Evolutionary conservation across 2,888 invertebrate genomes (phyloP).

Genomic region (Antitype chi): DNA sequence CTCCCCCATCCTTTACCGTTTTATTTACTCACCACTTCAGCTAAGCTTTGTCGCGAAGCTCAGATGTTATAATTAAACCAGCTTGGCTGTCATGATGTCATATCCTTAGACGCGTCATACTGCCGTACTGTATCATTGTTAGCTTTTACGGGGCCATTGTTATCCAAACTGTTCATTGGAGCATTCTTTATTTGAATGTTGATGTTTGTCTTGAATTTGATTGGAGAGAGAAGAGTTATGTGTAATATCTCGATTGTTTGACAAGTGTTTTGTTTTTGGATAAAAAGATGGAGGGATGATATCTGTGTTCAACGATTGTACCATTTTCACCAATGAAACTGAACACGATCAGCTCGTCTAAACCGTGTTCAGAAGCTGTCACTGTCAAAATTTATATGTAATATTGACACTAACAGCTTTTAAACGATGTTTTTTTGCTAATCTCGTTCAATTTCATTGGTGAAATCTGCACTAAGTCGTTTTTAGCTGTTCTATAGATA

Average conservation of each 20-base stretch:
- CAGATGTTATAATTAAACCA: constrained; percentile 57
- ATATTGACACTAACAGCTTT: too few relatives aligned
- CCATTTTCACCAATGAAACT: too few relatives aligned
- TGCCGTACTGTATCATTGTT: constrained; percentile 49
- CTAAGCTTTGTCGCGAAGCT: constrained; percentile 28
- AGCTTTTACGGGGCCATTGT: constrained; percentile 54
- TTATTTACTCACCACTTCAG: constrained; percentile 7
- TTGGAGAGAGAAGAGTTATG: background rate
- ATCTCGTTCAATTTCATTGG: too few relatives aligned
- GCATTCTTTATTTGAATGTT: constrained; percentile 16
- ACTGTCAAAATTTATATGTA: too few relatives aligned
- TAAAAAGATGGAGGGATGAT: background rate
- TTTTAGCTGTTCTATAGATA: background rate
- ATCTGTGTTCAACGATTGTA: background rate
- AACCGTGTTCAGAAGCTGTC: too few relatives aligned
- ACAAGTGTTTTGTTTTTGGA: background rate
- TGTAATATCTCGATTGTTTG: background rate
- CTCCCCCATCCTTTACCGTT: background rate
- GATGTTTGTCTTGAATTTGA: background rate
- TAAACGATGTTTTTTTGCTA: too few relatives aligned
- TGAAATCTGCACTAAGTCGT: too few relatives aligned
- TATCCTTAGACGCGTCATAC: constrained; percentile 44
- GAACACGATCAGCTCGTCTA: too few relatives aligned
- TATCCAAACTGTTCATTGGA: constrained; percentile 21
- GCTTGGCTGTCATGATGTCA: constrained; percentile 59